phyloP scores from a whole-genome alignment of 2,113 vertebrate species.

The Uropsilus gracilis region DNA sequence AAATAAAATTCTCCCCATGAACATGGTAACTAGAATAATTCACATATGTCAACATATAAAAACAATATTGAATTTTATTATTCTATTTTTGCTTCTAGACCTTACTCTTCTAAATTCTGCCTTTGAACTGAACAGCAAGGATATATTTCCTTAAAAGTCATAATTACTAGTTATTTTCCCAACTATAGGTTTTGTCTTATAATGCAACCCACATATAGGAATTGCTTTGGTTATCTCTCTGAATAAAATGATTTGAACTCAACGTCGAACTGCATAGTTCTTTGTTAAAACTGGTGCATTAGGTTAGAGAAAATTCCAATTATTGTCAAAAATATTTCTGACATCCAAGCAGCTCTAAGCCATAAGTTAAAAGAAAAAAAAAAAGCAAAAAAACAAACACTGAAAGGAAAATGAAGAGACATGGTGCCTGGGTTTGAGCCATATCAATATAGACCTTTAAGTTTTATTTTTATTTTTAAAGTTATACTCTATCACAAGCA shows the following conservation, averaged over 20 bases:
- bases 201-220: background rate
- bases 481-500: slow-evolving; percentile 64
- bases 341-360: slow-evolving; percentile 58
- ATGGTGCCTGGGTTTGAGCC: slow-evolving; percentile 59
- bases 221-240: background rate
- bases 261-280: background rate
- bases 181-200: background rate
- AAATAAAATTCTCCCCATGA: background rate
- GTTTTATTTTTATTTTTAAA: slow-evolving; percentile 51
- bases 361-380: slow-evolving; percentile 64
- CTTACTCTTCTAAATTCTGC: slow-evolving; percentile 6
- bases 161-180: slow-evolving; percentile 27
- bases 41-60: background rate
- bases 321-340: slow-evolving; percentile 28
- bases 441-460: slow-evolving; percentile 70
- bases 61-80: slow-evolving; percentile 47
- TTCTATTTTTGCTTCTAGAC: slow-evolving; percentile 3
- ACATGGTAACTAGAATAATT: slow-evolving; percentile 48
- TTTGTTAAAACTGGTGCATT: slow-evolving; percentile 52
- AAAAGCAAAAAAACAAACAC: too few relatives aligned
- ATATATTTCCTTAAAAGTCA: slow-evolving; percentile 39
- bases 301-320: slow-evolving; percentile 59
- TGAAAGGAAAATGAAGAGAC: slow-evolving; percentile 74
- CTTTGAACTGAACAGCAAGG: slow-evolving; percentile 6
- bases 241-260: slow-evolving; percentile 51